phyloP scores from a whole-genome alignment of 2,113 vertebrate genomes.

The Osmerus mordax region DNA sequence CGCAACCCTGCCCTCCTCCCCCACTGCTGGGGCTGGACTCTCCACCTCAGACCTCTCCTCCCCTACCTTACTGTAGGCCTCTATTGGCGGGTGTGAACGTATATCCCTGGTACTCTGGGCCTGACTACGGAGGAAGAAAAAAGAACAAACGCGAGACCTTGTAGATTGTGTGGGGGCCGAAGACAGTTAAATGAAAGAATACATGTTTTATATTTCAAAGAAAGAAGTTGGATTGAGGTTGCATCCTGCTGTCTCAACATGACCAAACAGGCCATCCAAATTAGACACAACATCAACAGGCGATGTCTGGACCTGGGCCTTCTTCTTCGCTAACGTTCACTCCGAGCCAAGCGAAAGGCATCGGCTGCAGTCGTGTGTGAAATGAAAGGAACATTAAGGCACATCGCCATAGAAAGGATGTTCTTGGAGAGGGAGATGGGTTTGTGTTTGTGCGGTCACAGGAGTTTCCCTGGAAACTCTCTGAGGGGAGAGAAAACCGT shows the following conservation, averaged over 20 bases:
- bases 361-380: conserved; percentile 44
- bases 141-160: too few species aligned
- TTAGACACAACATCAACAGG: conserved; percentile 75
- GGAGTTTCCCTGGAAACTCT: conserved; percentile 77
- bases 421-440: conserved; percentile 71
- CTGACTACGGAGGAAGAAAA: too few species aligned
- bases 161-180: too few species aligned
- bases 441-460: conserved; percentile 76
- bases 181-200: too few species aligned
- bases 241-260: conserved; percentile 63
- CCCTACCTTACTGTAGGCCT: too few species aligned
- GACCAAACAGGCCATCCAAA: conserved; percentile 68
- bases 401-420: conserved; percentile 71
- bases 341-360: too few species aligned
- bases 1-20: too few species aligned
- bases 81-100: too few species aligned
- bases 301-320: neutral
- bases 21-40: too few species aligned
- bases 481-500: conserved; percentile 70
- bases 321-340: neutral
- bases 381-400: conserved; percentile 75
- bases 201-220: too few species aligned
- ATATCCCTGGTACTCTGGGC: too few species aligned
- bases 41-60: too few species aligned
- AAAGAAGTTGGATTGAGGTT: neutral